Evolutionary conservation across 1,140 invertebrate genomes (phyloP).

Genomic region (Lasioglossum baleicum): DNA sequence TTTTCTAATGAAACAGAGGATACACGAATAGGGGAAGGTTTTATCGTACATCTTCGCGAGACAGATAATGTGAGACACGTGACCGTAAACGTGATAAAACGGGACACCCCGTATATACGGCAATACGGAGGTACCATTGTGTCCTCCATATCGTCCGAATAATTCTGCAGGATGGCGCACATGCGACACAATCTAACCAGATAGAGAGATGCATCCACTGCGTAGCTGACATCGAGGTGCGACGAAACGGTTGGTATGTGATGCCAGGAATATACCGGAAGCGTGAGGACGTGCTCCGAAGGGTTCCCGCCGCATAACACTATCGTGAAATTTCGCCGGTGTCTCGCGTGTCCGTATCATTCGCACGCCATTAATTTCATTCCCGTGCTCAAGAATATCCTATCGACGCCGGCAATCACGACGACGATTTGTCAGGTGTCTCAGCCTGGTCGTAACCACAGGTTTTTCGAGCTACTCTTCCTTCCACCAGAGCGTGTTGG

Average conservation of each 20-base stretch:
- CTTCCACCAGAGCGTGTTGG: too few species aligned
- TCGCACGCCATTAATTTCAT: conserved; percentile 67
- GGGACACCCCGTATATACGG: background rate
- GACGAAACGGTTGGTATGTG: conserved; percentile 64
- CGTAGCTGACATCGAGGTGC: conserved; percentile 57
- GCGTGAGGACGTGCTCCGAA: conserved; percentile 59
- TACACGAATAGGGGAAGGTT: too few species aligned
- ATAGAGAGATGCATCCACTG: conserved; percentile 27
- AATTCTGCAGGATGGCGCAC: conserved; percentile 18
- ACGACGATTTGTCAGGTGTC: conserved; percentile 62
- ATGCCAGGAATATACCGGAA: conserved; percentile 59
- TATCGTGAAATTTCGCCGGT: conserved; percentile 59
- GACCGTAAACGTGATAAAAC: too few species aligned
- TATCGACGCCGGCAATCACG: conserved; percentile 62
- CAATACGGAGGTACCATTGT: conserved; percentile 5
- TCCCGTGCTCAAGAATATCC: conserved; percentile 65
- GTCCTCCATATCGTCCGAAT: conserved; percentile 33
- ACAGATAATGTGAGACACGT: too few species aligned
- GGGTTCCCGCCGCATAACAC: conserved; percentile 62
- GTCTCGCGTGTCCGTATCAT: conserved; percentile 54
- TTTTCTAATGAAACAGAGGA: too few species aligned
- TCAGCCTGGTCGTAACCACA: background rate
- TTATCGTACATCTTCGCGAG: too few species aligned
- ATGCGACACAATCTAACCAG: conserved; percentile 18
- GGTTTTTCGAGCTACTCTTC: too few species aligned